These are phyloP conservation scores for Tupaia tana DNA, from an alignment of 2,113 vertebrate species.

Conservation along the genomic window DNA sequence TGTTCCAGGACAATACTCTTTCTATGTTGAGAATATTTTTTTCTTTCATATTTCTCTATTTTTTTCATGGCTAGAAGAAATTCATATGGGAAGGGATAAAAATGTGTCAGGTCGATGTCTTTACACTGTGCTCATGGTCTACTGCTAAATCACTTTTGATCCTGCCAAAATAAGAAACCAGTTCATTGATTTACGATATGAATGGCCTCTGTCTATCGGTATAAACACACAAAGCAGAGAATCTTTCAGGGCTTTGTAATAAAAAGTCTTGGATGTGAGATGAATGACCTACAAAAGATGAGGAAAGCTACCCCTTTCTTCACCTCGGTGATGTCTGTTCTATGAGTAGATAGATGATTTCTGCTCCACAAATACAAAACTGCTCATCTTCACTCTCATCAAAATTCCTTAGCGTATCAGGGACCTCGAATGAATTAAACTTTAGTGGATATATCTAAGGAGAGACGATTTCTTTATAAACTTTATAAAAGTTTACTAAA, in stretches of 20 bases:
- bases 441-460: neutral
- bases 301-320: constrained; percentile 37
- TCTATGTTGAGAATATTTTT: constrained; percentile 37
- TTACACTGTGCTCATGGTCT: constrained; percentile 32
- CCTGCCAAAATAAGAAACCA: constrained; percentile 63
- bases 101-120: constrained; percentile 59
- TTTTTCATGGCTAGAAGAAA: constrained; percentile 1
- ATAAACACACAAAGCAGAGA: constrained; percentile 57
- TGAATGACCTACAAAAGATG: constrained; percentile 44
- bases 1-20: neutral
- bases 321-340: neutral
- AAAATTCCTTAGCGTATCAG: constrained; percentile 2
- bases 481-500: constrained; percentile 9
- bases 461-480: neutral
- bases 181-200: constrained; percentile 70
- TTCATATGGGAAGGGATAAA: constrained; percentile 29
- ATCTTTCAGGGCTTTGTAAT: constrained; percentile 51
- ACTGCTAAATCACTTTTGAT: constrained; percentile 50
- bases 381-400: neutral
- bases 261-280: constrained; percentile 42
- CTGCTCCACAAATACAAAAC: constrained; percentile 27
- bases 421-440: neutral
- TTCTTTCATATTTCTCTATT: constrained; percentile 23
- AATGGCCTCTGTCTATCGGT: constrained; percentile 63
- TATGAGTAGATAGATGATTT: constrained; percentile 8